Evolutionary conservation across 2,888 invertebrate species (phyloP).

Genomic region (Cetonia aurata): DNA sequence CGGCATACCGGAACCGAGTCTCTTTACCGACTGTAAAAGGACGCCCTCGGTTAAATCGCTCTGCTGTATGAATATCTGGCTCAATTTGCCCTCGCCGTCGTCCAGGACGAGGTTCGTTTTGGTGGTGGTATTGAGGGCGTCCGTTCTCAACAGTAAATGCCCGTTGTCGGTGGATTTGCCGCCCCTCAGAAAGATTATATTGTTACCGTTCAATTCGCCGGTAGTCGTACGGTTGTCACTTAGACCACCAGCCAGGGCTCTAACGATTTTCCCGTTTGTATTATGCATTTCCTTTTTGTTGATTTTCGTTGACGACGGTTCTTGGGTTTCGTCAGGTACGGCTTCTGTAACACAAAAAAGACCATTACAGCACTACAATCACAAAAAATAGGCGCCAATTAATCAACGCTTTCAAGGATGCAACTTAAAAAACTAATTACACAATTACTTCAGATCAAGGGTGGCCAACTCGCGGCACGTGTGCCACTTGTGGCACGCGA

Average conservation of each 20-base stretch:
- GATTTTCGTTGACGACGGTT: conserved; percentile 10
- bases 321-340: conserved; percentile 47
- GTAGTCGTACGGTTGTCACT: conserved; percentile 51
- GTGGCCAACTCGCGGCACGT: too few species aligned
- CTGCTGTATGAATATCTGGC: conserved; percentile 64
- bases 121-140: conserved; percentile 52
- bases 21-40: conserved; percentile 64
- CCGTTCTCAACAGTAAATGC: conserved; percentile 62
- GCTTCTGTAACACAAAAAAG: conserved; percentile 47
- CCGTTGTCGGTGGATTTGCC: conserved; percentile 60
- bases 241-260: conserved; percentile 54
- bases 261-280: conserved; percentile 59
- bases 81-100: conserved; percentile 59
- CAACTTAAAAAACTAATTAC: too few species aligned
- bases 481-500: too few species aligned
- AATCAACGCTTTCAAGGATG: not conserved
- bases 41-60: conserved; percentile 62
- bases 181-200: conserved; percentile 62
- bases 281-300: conserved; percentile 58
- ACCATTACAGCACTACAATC: not conserved
- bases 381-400: not conserved
- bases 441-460: too few species aligned
- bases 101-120: conserved; percentile 58
- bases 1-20: conserved; percentile 61
- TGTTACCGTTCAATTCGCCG: conserved; percentile 60